Conservation (phyloP, 2,888 invertebrate species). For the Philaethria dido region DNA sequence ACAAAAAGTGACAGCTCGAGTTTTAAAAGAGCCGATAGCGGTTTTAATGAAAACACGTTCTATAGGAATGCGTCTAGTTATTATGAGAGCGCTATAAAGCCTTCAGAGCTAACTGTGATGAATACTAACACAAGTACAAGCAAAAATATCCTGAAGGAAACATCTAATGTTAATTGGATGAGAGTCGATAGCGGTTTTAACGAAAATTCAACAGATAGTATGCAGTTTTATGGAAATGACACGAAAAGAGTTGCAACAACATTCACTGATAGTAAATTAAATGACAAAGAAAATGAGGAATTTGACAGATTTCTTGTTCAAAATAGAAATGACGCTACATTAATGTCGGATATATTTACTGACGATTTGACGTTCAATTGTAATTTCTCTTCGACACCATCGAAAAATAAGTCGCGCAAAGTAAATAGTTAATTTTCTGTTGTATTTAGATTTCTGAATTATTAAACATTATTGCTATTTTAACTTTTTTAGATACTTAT, state of each 20-base stretch:
- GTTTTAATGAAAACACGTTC: conserved; percentile 75
- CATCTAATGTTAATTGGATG: conserved; percentile 77
- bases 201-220: conserved; percentile 70
- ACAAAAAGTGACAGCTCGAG: conserved; percentile 65
- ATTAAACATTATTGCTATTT: neutral
- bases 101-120: conserved; percentile 75
- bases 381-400: conserved; percentile 79
- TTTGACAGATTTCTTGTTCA: conserved; percentile 63
- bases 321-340: conserved; percentile 68
- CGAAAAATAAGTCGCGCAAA: conserved; percentile 73
- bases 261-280: conserved; percentile 61
- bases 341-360: conserved; percentile 74
- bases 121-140: conserved; percentile 56
- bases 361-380: conserved; percentile 77
- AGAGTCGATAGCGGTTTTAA: conserved; percentile 78
- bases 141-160: conserved; percentile 69
- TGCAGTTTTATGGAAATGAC: conserved; percentile 66
- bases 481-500: neutral
- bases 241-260: conserved; percentile 54
- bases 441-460: neutral
- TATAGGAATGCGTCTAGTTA: conserved; percentile 75
- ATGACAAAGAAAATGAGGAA: conserved; percentile 72
- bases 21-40: conserved; percentile 74
- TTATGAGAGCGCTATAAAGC: conserved; percentile 80
- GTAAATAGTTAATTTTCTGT: conserved; percentile 49